Base-by-base conservation (phyloP, 2,888 invertebrate species). In the Lissonota sp. region DNA sequence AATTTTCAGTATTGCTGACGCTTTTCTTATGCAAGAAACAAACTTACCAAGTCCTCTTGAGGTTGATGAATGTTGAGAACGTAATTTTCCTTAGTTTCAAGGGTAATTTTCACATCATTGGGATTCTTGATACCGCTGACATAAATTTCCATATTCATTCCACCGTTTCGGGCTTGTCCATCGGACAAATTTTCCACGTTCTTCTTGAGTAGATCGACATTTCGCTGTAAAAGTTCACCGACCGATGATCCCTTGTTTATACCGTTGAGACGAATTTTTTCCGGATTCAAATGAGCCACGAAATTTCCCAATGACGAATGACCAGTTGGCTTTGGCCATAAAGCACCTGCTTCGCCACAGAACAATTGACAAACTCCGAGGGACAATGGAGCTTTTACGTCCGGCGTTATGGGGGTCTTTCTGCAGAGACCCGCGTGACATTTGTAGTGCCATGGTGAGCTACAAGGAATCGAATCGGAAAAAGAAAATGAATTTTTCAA, bases 321-420 rank as follows among this genome's bases (percentile, higher is more conserved):
- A 0, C 95, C 95, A 0, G 95, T 95, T 0, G 96, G 95, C 86
- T 92, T 93, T 0, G 95, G 96, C 96, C 95, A 96, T 1, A 96
- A 87, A 0, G 94, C 92, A 90, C 95, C 95, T 67, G 93, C 92
- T 42, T 94, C 93, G 40, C 94, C 94, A 87, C 95, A 95, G 88
- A 94, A 94, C 91, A 95, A 92, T 88, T 95, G 95, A 91, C 96
- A 96, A 40, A 95, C 94, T 82, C 94, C 93, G 79, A 95, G 89
- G 5, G 92, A 84, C 14, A 87, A 42, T 2, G 91, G 90, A 3
- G 73, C 58, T 12, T 4, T 67, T 1, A 86, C 86, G 5, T 89
- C 82, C 5, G 84, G 44, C 0, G 87, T 88, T 42, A 90, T 88
- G 73, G 86, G 80, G 3, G 80, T 69, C 14, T 92, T 92, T 62